These are phyloP conservation scores for Perodicticus potto DNA, from an alignment of 2,797 vertebrate species.

Conservation along the genomic window DNA sequence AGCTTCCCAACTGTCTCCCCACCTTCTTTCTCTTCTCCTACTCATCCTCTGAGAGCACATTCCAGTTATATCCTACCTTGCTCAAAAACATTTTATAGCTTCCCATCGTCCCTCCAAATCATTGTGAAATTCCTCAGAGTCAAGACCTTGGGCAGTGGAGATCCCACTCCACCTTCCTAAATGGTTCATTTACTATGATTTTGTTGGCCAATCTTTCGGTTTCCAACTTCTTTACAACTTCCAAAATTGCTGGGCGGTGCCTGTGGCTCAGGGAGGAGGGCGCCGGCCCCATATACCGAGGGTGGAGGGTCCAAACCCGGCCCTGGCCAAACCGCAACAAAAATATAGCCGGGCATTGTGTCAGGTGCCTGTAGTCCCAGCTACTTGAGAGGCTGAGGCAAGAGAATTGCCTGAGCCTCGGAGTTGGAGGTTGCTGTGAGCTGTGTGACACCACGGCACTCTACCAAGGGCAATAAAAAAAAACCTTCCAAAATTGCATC, in stretches of 20 bases:
- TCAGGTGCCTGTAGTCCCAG: too few relatives aligned
- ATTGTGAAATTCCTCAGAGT: neutral
- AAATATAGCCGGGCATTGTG: too few relatives aligned
- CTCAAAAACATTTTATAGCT: neutral
- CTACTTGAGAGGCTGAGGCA: too few relatives aligned
- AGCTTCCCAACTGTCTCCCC: neutral
- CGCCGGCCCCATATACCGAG: too few relatives aligned
- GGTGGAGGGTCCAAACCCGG: too few relatives aligned
- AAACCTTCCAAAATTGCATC: neutral
- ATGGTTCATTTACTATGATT: neutral
- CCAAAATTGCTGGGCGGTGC: neutral
- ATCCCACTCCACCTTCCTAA: neutral
- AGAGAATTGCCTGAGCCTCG: too few relatives aligned
- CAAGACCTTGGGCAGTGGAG: neutral
- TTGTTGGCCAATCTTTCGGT: neutral
- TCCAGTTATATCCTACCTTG: neutral
- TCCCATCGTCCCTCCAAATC: neutral
- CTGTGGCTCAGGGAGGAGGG: too few relatives aligned
- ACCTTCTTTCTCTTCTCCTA: neutral
- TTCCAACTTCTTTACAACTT: neutral
- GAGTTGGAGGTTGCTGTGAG: too few relatives aligned
- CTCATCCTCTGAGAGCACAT: neutral
- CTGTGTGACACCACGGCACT: too few relatives aligned
- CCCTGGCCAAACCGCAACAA: too few relatives aligned
- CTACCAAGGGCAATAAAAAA: too few relatives aligned